phyloP scores from a whole-genome alignment of 2,888 invertebrate genomes.

The Anoncus sp. region DNA sequence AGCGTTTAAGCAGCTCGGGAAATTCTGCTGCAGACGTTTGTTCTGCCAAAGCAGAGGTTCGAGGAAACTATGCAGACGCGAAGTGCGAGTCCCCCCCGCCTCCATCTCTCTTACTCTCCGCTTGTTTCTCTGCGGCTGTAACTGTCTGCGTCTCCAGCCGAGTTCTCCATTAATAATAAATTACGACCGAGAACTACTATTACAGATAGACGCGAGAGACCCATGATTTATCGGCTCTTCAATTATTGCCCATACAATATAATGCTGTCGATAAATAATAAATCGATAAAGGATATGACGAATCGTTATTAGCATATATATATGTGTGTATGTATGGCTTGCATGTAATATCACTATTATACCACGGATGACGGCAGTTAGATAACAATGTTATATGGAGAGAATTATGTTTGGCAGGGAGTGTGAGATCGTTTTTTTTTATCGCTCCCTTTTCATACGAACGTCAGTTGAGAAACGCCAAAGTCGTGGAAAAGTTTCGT shows the following conservation, averaged over 20 bases:
- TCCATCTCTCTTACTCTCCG: constrained; percentile 22
- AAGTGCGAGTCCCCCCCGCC: constrained; percentile 34
- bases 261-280: constrained; percentile 49
- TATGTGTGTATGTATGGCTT: neutral
- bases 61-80: constrained; percentile 51
- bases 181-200: constrained; percentile 41
- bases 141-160: constrained; percentile 46
- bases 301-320: constrained; percentile 41
- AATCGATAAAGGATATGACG: constrained; percentile 54
- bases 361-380: constrained; percentile 31
- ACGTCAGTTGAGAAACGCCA: constrained; percentile 37
- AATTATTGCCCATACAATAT: constrained; percentile 46
- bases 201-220: constrained; percentile 26
- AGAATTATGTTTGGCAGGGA: constrained; percentile 43
- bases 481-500: constrained; percentile 53
- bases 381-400: constrained; percentile 42
- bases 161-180: constrained; percentile 61
- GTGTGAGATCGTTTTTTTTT: constrained; percentile 14
- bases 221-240: constrained; percentile 56
- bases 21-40: constrained; percentile 46
- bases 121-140: constrained; percentile 50
- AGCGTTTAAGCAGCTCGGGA: constrained; percentile 49
- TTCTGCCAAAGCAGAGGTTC: constrained; percentile 33
- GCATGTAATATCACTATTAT: constrained; percentile 24
- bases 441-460: constrained; percentile 12